Evolutionary conservation across 2,888 invertebrate genomes (phyloP).

Genomic region (Philereme vetulata): DNA sequence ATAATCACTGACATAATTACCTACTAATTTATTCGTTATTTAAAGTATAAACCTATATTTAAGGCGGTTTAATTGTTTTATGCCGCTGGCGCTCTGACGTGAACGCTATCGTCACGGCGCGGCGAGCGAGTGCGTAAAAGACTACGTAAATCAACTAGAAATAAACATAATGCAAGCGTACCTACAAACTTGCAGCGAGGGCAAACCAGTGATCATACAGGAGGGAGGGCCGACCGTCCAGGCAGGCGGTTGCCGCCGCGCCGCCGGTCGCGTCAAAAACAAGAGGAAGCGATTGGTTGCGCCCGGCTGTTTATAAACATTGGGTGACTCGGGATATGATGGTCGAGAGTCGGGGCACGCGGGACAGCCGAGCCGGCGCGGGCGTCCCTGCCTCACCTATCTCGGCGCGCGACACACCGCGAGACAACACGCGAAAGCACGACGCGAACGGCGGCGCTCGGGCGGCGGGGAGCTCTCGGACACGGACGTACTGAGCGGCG

Average conservation of each 20-base stretch:
- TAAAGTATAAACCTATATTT: slow-evolving; percentile 3
- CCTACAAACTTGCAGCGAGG: slow-evolving; percentile 58
- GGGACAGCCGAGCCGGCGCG: slow-evolving; percentile 55
- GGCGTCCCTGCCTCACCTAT: slow-evolving; percentile 68
- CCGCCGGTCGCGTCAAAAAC: slow-evolving; percentile 63
- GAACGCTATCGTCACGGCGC: slow-evolving; percentile 47
- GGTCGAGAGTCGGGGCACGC: slow-evolving; percentile 8
- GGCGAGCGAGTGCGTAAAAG: slow-evolving; percentile 36
- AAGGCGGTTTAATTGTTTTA: slow-evolving; percentile 39
- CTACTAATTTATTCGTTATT: not conserved
- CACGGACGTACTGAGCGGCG: slow-evolving; percentile 68
- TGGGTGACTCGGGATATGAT: slow-evolving; percentile 53
- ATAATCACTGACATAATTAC: not conserved
- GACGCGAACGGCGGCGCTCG: slow-evolving; percentile 47
- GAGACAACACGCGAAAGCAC: slow-evolving; percentile 48
- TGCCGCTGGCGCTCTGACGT: slow-evolving; percentile 44
- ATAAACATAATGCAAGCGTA: slow-evolving; percentile 61
- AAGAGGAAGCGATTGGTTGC: slow-evolving; percentile 67
- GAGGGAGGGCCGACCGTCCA: slow-evolving; percentile 50
- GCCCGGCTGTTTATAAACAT: slow-evolving; percentile 82
- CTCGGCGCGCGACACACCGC: slow-evolving; percentile 53
- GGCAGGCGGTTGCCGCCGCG: slow-evolving; percentile 53
- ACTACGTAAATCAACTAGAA: slow-evolving; percentile 45
- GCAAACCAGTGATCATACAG: slow-evolving; percentile 46
- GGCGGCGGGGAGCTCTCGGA: slow-evolving; percentile 43